Conservation (phyloP, 2,113 vertebrate species). For the Siphamia tubifer region DNA sequence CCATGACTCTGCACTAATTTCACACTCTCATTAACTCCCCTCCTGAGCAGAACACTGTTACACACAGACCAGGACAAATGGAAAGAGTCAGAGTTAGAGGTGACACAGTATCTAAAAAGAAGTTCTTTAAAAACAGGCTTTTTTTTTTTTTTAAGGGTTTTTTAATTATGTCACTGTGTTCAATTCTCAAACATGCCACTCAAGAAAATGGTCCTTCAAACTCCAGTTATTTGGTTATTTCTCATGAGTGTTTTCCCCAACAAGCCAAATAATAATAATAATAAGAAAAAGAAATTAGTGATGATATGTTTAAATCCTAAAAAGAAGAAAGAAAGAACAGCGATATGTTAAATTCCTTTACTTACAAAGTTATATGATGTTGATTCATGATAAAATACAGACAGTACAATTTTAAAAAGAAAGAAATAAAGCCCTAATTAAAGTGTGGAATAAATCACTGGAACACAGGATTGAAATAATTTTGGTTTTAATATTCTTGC, state of each 20-base stretch:
- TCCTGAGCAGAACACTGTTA: constrained; percentile 18
- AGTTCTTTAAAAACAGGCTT: background rate
- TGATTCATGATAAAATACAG: background rate
- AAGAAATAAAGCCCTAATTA: no score
- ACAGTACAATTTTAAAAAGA: background rate
- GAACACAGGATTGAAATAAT: background rate
- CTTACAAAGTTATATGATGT: constrained; percentile 24
- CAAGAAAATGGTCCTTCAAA: background rate
- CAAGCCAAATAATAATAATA: no score
- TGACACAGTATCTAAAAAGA: constrained; percentile 13
- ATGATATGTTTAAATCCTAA: constrained; percentile 11
- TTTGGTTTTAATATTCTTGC: no score
- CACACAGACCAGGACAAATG: constrained; percentile 4
- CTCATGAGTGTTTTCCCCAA: background rate
- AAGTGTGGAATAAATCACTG: background rate
- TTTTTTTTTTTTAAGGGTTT: background rate
- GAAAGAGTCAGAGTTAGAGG: constrained; percentile 20
- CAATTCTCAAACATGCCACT: background rate
- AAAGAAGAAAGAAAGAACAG: no score
- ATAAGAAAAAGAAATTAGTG: constrained; percentile 11
- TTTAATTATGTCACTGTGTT: background rate
- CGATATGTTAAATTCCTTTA: constrained; percentile 9
- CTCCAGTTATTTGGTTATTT: background rate
- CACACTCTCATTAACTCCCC: constrained; percentile 42
- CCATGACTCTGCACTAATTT: constrained; percentile 58